Percentiles rank a stretch among this genome's conserved stretches.
phyloP scores from a whole-genome alignment of 2,797 vertebrate species.

The Avahi laniger region DNA sequence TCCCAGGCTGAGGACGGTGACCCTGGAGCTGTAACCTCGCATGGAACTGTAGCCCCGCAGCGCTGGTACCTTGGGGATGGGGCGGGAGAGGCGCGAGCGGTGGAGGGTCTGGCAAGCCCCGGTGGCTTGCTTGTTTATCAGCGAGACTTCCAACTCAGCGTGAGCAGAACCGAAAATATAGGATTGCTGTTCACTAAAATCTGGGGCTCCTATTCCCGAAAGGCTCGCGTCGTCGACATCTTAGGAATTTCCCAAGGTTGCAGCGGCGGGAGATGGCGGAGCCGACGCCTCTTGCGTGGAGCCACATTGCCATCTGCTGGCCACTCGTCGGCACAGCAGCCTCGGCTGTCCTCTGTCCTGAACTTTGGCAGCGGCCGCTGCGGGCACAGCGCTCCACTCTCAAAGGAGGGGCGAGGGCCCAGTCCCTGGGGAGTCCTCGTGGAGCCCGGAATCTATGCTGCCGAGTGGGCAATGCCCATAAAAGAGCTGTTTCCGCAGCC shows the following conservation, averaged over 20 bases:
- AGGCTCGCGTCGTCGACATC: slow-evolving; percentile 84
- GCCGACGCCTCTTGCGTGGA: slow-evolving; percentile 79
- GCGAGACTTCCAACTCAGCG: not conserved
- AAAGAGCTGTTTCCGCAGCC: slow-evolving; percentile 96
- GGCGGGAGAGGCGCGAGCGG: not conserved
- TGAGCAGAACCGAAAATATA: not conserved
- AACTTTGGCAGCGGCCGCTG: not conserved
- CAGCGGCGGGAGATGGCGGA: slow-evolving; percentile 82
- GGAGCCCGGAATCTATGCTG: slow-evolving; percentile 74
- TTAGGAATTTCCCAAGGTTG: slow-evolving; percentile 79
- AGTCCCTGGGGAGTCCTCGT: slow-evolving; percentile 45
- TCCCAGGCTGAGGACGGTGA: not conserved
- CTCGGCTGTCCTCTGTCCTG: not conserved
- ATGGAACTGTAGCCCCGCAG: not conserved
- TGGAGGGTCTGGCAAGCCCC: not conserved
- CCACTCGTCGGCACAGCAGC: accelerated
- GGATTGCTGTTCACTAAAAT: not conserved
- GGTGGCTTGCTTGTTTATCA: not conserved
- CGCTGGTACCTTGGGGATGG: not conserved
- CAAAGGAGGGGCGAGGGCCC: slow-evolving; percentile 11
- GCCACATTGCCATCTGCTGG: slow-evolving; percentile 92
- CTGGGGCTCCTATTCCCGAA: slow-evolving; percentile 32
- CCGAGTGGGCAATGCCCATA: slow-evolving; percentile 89
- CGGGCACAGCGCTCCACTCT: not conserved
- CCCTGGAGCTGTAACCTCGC: not conserved